Percentiles rank a stretch among this genome's conserved stretches.
phyloP scores from a whole-genome alignment of 2,797 vertebrate genomes.

The Aplochiton taeniatus region DNA sequence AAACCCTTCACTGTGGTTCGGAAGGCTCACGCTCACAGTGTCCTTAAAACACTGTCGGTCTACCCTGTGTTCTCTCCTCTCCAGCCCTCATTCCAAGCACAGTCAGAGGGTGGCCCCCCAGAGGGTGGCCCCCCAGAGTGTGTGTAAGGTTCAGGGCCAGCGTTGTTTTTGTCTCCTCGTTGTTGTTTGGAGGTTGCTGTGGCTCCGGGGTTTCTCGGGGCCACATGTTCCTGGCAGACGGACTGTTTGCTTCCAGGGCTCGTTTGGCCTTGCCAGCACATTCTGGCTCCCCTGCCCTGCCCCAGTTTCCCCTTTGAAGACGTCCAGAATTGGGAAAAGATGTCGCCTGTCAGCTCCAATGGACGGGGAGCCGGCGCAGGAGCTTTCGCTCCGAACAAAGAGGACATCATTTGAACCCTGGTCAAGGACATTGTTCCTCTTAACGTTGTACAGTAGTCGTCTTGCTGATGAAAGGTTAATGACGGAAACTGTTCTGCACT shows the following conservation, averaged over 20 bases:
- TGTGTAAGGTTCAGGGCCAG: no score
- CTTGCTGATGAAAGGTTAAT: no score
- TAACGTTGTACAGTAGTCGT: no score
- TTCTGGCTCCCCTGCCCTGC: constrained; percentile 7
- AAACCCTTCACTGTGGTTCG: background rate
- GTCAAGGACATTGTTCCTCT: no score
- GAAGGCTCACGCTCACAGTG: background rate
- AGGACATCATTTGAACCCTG: no score
- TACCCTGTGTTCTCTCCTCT: no score
- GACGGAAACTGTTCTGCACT: no score
- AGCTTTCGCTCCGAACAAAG: constrained; percentile 6
- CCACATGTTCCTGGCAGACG: background rate
- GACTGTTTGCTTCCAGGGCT: background rate
- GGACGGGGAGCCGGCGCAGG: constrained; percentile 26
- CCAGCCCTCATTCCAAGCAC: no score
- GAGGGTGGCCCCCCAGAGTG: no score
- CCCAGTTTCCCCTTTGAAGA: constrained; percentile 24
- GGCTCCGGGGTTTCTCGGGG: background rate
- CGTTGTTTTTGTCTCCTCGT: background rate
- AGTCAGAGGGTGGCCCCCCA: no score
- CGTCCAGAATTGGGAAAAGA: constrained; percentile 50
- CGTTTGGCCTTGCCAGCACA: constrained; percentile 11
- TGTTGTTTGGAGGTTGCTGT: background rate
- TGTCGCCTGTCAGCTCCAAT: constrained; percentile 50
- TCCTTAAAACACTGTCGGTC: no score